phyloP scores from a whole-genome alignment of 2,113 vertebrate species.

The Brachyhypopomus gauderio region DNA sequence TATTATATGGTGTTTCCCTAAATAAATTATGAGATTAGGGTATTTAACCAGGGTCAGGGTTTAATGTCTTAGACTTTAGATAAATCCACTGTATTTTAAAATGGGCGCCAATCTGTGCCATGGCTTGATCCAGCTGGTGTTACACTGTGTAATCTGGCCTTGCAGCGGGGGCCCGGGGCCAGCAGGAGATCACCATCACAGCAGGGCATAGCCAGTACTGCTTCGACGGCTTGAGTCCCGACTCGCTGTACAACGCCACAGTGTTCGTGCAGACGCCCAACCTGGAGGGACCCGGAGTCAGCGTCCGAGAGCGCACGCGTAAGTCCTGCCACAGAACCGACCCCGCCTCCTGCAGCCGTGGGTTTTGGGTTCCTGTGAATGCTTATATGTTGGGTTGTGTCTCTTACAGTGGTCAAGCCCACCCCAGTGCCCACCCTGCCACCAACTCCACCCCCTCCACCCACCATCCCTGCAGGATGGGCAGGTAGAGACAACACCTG shows the following conservation, averaged over 20 bases:
- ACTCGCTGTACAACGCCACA: conserved; percentile 83
- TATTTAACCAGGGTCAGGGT: neutral
- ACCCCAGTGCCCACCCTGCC: conserved; percentile 87
- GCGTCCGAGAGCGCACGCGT: conserved; percentile 83
- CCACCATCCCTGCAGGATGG: conserved; percentile 92
- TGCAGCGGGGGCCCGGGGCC: conserved; percentile 76
- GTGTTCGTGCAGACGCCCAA: conserved; percentile 94
- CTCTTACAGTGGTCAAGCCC: conserved; percentile 84
- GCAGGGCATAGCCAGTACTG: conserved; percentile 89
- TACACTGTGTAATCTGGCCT: neutral
- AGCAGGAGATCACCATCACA: conserved; percentile 91
- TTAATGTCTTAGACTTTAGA: neutral
- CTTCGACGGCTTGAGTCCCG: conserved; percentile 87
- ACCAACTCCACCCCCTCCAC: conserved; percentile 89
- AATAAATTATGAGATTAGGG: neutral
- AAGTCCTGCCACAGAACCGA: conserved; percentile 44
- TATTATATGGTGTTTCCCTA: neutral
- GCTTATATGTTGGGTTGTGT: conserved; percentile 3
- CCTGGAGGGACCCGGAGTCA: conserved; percentile 90
- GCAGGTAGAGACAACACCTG: conserved; percentile 77
- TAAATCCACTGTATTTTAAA: neutral
- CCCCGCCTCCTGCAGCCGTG: neutral
- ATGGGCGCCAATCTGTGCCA: no score
- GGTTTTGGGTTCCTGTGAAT: neutral
- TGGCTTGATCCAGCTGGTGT: no score